phyloP scores from a whole-genome alignment of 2,797 vertebrate species.

The Oreochromis mossambicus region DNA sequence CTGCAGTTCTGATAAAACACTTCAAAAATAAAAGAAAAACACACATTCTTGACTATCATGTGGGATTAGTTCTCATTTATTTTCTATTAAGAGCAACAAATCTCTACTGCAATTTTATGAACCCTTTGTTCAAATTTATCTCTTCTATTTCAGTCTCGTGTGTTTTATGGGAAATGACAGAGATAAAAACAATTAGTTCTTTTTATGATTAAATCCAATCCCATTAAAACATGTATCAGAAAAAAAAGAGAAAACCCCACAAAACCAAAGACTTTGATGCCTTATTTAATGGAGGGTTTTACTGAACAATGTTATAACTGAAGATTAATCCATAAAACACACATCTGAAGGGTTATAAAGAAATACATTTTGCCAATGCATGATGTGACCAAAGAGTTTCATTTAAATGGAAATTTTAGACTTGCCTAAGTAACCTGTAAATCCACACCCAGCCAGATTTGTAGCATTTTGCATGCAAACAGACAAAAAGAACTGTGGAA shows the following conservation, averaged over 20 bases:
- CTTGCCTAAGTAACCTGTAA: neutral
- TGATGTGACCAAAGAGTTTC: conserved; percentile 24
- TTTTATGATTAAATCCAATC: neutral
- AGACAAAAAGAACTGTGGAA: neutral
- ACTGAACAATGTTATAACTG: conserved; percentile 2
- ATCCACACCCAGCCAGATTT: neutral
- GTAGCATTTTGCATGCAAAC: neutral
- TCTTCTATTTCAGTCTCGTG: neutral
- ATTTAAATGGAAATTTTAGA: conserved; percentile 62
- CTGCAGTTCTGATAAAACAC: neutral
- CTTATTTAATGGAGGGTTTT: conserved; percentile 21
- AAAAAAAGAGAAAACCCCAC: neutral
- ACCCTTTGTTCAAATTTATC: neutral
- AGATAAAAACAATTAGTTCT: conserved; percentile 1
- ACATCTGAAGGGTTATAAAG: conserved; percentile 35
- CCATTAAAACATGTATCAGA: neutral
- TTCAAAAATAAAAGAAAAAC: neutral
- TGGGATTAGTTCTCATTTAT: neutral
- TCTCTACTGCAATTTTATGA: neutral
- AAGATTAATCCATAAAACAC: conserved; percentile 43
- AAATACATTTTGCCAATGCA: conserved; percentile 10
- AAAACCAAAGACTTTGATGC: conserved; percentile 23
- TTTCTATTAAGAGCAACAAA: neutral
- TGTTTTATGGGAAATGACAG: neutral
- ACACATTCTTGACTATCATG: neutral